Conservation (phyloP, 2,797 vertebrate species). For the Chelonia mydas region DNA sequence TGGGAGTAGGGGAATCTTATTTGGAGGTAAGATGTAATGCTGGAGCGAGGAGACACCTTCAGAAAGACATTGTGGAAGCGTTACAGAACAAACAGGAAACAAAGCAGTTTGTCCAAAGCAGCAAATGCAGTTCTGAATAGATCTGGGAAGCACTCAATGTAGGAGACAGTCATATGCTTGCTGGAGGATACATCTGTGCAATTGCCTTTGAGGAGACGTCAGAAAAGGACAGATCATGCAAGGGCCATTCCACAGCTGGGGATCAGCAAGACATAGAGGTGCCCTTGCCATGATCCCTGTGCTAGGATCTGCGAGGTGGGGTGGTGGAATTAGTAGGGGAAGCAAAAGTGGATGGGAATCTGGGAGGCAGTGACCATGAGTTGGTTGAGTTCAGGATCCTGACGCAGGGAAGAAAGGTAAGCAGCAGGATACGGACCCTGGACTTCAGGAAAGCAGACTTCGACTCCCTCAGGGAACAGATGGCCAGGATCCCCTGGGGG, state of each 20-base stretch:
- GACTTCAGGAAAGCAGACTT: too few relatives aligned
- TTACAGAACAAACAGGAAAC: background rate
- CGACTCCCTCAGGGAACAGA: too few relatives aligned
- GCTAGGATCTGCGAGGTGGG: background rate
- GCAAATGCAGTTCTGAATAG: background rate
- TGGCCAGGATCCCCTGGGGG: too few relatives aligned
- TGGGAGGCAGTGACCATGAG: too few relatives aligned
- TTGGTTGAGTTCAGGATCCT: too few relatives aligned
- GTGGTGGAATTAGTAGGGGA: too few relatives aligned
- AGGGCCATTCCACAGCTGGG: background rate
- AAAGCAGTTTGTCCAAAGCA: background rate
- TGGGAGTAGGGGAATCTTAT: background rate
- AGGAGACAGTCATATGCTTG: background rate
- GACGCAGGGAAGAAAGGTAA: too few relatives aligned
- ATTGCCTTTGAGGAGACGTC: background rate
- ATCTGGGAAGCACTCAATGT: background rate
- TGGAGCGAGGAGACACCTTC: background rate
- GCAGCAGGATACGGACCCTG: too few relatives aligned
- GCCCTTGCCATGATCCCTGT: background rate
- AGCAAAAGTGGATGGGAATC: too few relatives aligned
- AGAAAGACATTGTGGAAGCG: background rate
- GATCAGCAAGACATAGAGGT: accelerated
- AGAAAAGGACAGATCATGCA: background rate
- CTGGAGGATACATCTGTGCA: background rate
- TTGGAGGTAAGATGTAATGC: background rate